A percentile compares a stretch with the other conserved stretches of the same genome.
phyloP scores from a whole-genome alignment of 2,113 vertebrate genomes.

The Eubucco bourcierii region DNA sequence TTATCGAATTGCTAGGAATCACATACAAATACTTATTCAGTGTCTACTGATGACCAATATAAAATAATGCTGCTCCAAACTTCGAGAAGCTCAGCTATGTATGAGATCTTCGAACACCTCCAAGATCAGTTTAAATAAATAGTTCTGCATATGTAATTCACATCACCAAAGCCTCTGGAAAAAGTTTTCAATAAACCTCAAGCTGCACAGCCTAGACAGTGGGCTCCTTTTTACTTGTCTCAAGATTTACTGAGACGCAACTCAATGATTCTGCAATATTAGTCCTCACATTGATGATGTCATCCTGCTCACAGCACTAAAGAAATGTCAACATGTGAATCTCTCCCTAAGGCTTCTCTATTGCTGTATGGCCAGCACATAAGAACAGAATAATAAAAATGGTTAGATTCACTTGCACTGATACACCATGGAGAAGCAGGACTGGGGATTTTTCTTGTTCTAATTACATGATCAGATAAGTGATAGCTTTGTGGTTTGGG shows the following conservation, averaged over 20 bases:
- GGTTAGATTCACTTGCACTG: not conserved
- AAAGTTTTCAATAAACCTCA: not conserved
- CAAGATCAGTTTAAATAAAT: not conserved
- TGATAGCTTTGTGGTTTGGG: not conserved
- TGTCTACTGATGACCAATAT: not conserved
- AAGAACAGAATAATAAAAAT: not conserved
- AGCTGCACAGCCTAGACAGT: not conserved
- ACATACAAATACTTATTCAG: not conserved
- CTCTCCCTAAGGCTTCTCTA: not conserved
- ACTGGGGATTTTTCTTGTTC: not conserved
- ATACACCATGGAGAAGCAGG: not conserved
- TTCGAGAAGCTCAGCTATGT: not conserved
- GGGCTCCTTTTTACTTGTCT: not conserved
- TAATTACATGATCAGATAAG: not conserved
- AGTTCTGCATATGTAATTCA: not conserved
- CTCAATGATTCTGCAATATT: not conserved
- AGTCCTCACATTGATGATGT: not conserved
- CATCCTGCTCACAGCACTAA: not conserved
- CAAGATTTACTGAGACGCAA: not conserved
- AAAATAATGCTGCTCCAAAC: not conserved
- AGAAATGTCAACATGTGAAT: not conserved
- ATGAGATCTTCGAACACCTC: not conserved
- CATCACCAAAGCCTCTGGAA: not conserved
- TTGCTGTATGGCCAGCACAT: not conserved
- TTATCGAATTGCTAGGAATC: not conserved